These are phyloP conservation scores for Salminus brasiliensis DNA, from an alignment of 2,113 vertebrate genomes.

Conservation along the genomic window DNA sequence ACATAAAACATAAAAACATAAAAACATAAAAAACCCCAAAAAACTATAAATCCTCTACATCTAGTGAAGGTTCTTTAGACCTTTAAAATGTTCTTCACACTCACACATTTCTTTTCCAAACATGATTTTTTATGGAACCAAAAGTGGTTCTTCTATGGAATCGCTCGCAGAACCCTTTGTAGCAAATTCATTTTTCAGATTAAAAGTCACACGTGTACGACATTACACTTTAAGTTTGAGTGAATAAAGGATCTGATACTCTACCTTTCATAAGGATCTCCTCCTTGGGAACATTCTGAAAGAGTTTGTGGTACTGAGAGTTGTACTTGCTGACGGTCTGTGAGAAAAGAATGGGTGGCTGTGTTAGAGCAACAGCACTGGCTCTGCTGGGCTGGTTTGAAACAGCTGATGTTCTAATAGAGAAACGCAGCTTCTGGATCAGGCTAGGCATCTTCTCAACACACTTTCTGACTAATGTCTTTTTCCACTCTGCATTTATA, in stretches of 20 bases:
- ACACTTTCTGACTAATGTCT: background rate
- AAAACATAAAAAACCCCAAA: too few species aligned
- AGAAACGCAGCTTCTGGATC: conserved; percentile 67
- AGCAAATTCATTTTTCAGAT: too few species aligned
- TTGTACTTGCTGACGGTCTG: conserved; percentile 95
- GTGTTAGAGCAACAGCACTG: conserved; percentile 71
- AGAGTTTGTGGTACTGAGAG: conserved; percentile 97
- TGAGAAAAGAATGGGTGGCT: conserved; percentile 61
- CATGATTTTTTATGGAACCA: too few species aligned
- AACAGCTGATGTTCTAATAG: conserved; percentile 45
- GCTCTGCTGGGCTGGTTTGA: conserved; percentile 58
- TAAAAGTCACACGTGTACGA: background rate
- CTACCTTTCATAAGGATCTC: conserved; percentile 95
- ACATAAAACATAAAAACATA: too few species aligned
- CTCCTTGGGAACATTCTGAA: conserved; percentile 89
- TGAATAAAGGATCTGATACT: background rate
- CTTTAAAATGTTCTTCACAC: too few species aligned
- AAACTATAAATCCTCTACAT: too few species aligned
- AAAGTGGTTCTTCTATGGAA: too few species aligned
- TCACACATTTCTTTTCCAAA: too few species aligned
- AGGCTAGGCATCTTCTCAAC: conserved; percentile 72
- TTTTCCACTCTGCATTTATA: background rate
- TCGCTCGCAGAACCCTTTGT: too few species aligned
- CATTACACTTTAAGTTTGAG: background rate
- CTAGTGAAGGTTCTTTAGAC: too few species aligned